These are phyloP conservation scores for Syndactyla subalaris DNA, from an alignment of 2,797 vertebrate species.

Conservation along the genomic window DNA sequence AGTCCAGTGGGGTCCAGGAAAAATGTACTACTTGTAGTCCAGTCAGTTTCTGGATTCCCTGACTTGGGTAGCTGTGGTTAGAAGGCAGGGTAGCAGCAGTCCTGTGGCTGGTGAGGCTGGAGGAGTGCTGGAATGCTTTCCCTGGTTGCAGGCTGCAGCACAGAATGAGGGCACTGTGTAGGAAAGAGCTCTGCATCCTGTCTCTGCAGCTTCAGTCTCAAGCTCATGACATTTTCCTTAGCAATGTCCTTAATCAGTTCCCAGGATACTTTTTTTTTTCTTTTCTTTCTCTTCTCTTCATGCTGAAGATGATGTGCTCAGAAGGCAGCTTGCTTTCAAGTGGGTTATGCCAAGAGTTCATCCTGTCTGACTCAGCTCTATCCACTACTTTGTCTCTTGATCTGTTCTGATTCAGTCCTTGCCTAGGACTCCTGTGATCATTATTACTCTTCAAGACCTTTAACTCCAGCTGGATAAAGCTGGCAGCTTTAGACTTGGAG, in stretches of 20 bases:
- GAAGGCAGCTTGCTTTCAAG: not conserved
- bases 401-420: not conserved
- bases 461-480: not conserved
- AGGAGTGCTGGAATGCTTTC: not conserved
- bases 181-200: not conserved
- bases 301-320: not conserved
- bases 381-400: not conserved
- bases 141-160: not conserved
- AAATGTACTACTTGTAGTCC: not conserved
- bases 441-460: not conserved
- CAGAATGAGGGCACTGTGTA: not conserved
- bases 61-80: not conserved
- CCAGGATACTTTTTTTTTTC: not conserved
- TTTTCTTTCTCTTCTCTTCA: not conserved
- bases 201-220: not conserved
- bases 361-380: not conserved
- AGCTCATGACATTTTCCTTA: not conserved
- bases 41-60: not conserved
- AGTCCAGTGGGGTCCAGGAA: not conserved
- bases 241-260: not conserved
- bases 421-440: not conserved
- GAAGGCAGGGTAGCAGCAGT: not conserved
- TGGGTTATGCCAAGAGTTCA: not conserved
- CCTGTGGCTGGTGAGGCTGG: not conserved
- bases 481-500: not conserved